Conservation (phyloP, 2,888 invertebrate genomes). For the Epistrophe grossulariae region DNA sequence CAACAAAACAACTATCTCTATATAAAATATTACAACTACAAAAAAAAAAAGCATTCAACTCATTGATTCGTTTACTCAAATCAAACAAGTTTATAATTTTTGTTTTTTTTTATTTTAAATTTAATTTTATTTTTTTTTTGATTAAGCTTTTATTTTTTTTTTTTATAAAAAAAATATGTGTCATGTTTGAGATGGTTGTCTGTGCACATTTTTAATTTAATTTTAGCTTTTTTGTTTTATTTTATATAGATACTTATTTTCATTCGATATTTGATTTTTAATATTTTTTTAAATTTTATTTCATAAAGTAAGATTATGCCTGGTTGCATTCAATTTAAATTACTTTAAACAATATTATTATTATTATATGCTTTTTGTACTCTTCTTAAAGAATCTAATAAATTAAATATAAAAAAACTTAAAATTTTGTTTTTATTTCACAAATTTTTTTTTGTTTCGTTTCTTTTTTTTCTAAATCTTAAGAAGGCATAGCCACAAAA, state of each 20-base stretch:
- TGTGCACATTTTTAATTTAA: constrained; percentile 19
- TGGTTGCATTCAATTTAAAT: constrained; percentile 51
- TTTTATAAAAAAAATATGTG: constrained; percentile 22
- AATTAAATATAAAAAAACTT: constrained; percentile 39
- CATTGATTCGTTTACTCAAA: constrained; percentile 19
- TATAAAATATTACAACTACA: constrained; percentile 9
- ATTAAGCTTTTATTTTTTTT: constrained; percentile 16
- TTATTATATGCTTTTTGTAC: constrained; percentile 64
- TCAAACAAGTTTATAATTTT: background rate
- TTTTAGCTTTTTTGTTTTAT: background rate
- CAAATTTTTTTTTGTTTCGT: constrained; percentile 1
- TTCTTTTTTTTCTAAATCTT: constrained; percentile 6
- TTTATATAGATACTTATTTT: background rate
- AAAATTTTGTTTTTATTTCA: constrained; percentile 32
- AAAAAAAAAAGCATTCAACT: constrained; percentile 5
- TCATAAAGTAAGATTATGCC: constrained; percentile 39
- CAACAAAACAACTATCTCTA: constrained; percentile 18
- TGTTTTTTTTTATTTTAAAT: background rate
- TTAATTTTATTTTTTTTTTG: constrained; percentile 14
- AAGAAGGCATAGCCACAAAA: constrained; percentile 32
- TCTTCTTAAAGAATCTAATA: constrained; percentile 56
- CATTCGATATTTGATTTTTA: constrained; percentile 12
- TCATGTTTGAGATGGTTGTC: constrained; percentile 45
- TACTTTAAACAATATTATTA: constrained; percentile 40
- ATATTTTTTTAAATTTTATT: constrained; percentile 12